phyloP scores from a whole-genome alignment of 1,140 invertebrate genomes.

The Conus betulinus region DNA sequence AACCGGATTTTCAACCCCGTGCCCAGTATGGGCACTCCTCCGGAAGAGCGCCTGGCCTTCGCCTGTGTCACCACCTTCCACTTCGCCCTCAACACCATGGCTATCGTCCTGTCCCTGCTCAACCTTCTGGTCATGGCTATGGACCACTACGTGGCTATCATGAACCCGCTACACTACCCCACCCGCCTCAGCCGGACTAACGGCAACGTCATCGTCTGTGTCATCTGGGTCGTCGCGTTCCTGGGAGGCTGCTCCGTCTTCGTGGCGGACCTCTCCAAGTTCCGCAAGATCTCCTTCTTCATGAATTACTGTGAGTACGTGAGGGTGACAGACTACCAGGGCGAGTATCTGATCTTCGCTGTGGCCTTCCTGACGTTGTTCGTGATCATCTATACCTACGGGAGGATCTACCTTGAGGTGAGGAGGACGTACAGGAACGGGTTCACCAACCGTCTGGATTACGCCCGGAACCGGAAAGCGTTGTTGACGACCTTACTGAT shows the following conservation, averaged over 20 bases:
- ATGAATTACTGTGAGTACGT: slow-evolving; percentile 75
- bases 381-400: slow-evolving; percentile 59
- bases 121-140: slow-evolving; percentile 82
- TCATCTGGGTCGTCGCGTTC: slow-evolving; percentile 79
- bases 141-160: slow-evolving; percentile 89
- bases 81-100: slow-evolving; percentile 56
- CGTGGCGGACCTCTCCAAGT: slow-evolving; percentile 50
- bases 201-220: slow-evolving; percentile 82
- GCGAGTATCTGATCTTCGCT: slow-evolving; percentile 66
- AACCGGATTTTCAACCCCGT: slow-evolving; percentile 54
- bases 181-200: slow-evolving; percentile 79
- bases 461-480: slow-evolving; percentile 79
- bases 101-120: slow-evolving; percentile 78
- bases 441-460: slow-evolving; percentile 41
- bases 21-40: neutral
- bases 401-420: slow-evolving; percentile 59
- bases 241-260: slow-evolving; percentile 77
- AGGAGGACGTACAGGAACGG: slow-evolving; percentile 42
- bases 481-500: slow-evolving; percentile 83
- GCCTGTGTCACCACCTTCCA: slow-evolving; percentile 55
- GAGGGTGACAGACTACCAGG: slow-evolving; percentile 61
- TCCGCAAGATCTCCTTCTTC: slow-evolving; percentile 60
- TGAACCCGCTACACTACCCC: slow-evolving; percentile 89
- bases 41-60: slow-evolving; percentile 42
- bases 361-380: slow-evolving; percentile 76